Percentiles rank a stretch among this genome's conserved stretches.
phyloP scores from a whole-genome alignment of 2,797 vertebrate genomes.

The Falco naumanni region DNA sequence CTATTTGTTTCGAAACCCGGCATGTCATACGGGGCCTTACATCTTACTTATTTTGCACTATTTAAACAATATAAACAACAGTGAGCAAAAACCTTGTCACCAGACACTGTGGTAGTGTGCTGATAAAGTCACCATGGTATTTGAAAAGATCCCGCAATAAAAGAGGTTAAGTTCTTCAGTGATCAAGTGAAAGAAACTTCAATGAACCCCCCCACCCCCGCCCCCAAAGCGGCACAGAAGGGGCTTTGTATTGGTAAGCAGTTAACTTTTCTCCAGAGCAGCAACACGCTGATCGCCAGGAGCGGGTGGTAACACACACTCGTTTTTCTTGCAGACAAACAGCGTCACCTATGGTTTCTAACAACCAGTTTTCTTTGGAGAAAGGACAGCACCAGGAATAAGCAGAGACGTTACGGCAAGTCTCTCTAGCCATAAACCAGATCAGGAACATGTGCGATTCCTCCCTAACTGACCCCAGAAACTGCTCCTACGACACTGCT shows the following conservation, averaged over 20 bases:
- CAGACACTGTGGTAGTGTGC: rapidly evolving
- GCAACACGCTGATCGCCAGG: rapidly evolving
- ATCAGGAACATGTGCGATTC: rapidly evolving
- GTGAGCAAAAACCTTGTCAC: background rate
- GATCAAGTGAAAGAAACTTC: too few species aligned
- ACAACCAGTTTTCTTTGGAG: background rate
- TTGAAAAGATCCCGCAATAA: rapidly evolving
- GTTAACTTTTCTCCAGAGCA: rapidly evolving
- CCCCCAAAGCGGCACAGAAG: background rate
- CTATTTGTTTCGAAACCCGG: rapidly evolving
- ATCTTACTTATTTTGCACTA: rapidly evolving
- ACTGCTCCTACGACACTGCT: rapidly evolving
- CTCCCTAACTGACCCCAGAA: background rate
- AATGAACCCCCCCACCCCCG: too few species aligned
- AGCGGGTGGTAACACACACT: background rate
- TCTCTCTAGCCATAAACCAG: background rate
- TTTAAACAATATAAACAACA: rapidly evolving
- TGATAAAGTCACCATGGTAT: rapidly evolving
- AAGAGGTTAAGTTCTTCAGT: background rate
- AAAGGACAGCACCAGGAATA: background rate
- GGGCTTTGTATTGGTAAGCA: background rate
- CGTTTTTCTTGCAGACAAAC: background rate
- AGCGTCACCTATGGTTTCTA: background rate
- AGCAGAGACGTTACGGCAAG: rapidly evolving
- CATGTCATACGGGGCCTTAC: rapidly evolving